A percentile compares a stretch with the other conserved stretches of the same genome.
These are phyloP conservation scores for Morphnarchus princeps DNA, from an alignment of 2,113 vertebrate species.

Conservation along the genomic window DNA sequence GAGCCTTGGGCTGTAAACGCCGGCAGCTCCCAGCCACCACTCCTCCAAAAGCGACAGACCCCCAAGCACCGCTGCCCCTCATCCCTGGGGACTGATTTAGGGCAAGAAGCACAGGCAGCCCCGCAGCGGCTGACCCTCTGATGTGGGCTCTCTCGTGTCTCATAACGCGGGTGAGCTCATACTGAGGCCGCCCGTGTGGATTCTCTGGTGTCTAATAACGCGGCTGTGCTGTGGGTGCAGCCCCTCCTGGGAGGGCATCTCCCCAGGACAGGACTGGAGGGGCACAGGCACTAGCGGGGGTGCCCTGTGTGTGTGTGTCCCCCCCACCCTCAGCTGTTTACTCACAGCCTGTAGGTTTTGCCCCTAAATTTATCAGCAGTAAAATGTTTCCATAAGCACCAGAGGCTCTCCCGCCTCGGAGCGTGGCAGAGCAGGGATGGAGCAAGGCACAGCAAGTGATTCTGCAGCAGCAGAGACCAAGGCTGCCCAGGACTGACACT, in stretches of 20 bases:
- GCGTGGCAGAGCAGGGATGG: neutral
- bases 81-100: neutral
- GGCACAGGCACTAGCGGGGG: neutral
- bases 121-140: neutral
- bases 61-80: rapidly evolving
- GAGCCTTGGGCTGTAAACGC: neutral
- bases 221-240: neutral
- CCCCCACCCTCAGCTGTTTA: neutral
- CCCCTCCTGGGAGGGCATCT: neutral
- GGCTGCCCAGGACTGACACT: neutral
- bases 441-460: conserved; percentile 48
- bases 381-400: conserved; percentile 70
- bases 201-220: neutral
- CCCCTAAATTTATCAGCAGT: conserved; percentile 60
- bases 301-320: neutral
- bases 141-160: neutral
- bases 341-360: neutral
- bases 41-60: neutral
- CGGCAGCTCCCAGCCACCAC: neutral
- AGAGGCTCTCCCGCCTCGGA: neutral
- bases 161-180: neutral
- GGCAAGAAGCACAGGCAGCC: neutral
- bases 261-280: neutral
- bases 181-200: neutral
- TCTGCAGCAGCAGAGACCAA: neutral